A percentile compares a stretch with the other conserved stretches of the same genome.
Conservation (phyloP, 2,113 vertebrate genomes). For the Nannobrachium achirus region DNA sequence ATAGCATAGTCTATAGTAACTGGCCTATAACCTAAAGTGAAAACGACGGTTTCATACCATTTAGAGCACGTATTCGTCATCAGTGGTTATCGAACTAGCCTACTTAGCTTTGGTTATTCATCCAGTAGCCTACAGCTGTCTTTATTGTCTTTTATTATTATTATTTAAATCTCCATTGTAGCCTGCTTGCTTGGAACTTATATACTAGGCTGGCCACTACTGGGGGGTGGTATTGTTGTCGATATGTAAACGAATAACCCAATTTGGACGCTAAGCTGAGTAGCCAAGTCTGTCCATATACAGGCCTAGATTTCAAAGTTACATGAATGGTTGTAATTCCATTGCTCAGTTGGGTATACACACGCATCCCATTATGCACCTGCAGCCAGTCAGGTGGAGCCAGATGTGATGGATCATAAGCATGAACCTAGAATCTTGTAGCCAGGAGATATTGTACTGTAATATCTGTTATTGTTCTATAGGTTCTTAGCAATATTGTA, state of each 20-base stretch:
- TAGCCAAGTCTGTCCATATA: background rate
- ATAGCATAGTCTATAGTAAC: background rate
- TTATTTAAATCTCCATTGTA: background rate
- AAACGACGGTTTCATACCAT: background rate
- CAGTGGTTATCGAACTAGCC: constrained; percentile 36
- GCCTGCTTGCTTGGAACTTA: background rate
- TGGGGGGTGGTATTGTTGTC: background rate
- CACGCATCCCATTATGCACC: constrained; percentile 27
- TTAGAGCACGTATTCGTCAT: background rate
- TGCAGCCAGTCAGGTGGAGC: constrained; percentile 41
- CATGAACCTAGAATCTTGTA: background rate
- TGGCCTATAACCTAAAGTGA: background rate
- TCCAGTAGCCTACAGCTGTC: constrained; percentile 5
- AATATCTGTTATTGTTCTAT: too few relatives aligned
- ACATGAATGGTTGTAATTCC: constrained; percentile 11
- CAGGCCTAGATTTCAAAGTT: constrained; percentile 34
- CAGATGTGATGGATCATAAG: background rate
- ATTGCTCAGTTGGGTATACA: background rate
- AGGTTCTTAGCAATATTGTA: background rate
- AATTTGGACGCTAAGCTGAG: background rate
- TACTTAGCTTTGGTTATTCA: constrained; percentile 23
- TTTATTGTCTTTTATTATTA: background rate
- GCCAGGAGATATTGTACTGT: constrained; percentile 1
- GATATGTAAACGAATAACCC: background rate
- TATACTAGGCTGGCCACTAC: background rate